Evolutionary conservation across 2,797 vertebrate species (phyloP).

Genomic region (Gadopsis marmoratus): DNA sequence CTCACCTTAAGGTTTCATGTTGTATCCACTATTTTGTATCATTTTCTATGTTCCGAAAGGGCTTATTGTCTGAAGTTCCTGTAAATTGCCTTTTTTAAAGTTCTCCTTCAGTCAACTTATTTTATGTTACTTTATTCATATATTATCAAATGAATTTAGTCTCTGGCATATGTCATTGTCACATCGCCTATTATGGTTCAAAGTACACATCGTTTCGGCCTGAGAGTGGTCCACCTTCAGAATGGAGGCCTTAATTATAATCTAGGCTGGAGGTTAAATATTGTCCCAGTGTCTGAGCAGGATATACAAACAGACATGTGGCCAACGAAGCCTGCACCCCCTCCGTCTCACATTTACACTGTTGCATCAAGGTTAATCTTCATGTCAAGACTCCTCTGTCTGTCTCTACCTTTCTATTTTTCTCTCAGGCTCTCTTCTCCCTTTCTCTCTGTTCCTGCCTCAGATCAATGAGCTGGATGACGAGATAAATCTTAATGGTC

Average conservation of each 20-base stretch:
- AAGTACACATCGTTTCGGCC: neutral
- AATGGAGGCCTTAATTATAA: slow-evolving; percentile 14
- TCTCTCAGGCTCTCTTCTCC: slow-evolving; percentile 33
- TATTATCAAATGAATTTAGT: neutral
- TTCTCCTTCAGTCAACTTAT: neutral
- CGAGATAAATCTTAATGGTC: slow-evolving; percentile 77
- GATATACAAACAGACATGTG: slow-evolving; percentile 27
- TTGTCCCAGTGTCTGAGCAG: slow-evolving; percentile 25
- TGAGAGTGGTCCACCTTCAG: neutral
- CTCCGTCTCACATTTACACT: slow-evolving; percentile 45
- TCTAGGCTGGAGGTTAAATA: slow-evolving; percentile 25
- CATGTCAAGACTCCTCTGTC: slow-evolving; percentile 49
- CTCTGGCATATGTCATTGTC: neutral
- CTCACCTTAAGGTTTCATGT: slow-evolving; percentile 14
- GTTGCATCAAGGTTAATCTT: slow-evolving; percentile 65
- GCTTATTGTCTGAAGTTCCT: neutral
- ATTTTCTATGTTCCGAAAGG: neutral
- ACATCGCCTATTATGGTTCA: neutral
- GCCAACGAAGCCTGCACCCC: slow-evolving; percentile 25
- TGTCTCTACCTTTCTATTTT: slow-evolving; percentile 57
- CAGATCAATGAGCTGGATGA: slow-evolving; percentile 77
- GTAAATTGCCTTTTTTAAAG: neutral
- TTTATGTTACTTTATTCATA: neutral
- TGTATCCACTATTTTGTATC: neutral
- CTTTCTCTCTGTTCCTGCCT: slow-evolving; percentile 53